Evolutionary conservation across 2,888 invertebrate species (phyloP).

Genomic region (Adelognathus sp.): DNA sequence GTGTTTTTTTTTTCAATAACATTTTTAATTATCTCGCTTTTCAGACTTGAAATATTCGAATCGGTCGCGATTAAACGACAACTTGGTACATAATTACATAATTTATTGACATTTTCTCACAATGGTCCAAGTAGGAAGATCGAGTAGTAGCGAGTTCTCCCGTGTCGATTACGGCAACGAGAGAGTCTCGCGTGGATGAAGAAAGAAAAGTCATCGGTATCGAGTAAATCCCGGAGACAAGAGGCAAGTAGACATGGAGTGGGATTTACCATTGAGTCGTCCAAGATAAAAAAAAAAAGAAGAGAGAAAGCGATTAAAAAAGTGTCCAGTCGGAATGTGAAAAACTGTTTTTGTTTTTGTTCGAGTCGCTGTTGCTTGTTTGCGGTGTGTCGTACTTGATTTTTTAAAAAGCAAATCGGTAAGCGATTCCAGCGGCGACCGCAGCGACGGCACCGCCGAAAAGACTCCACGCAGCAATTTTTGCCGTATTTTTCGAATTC

Average conservation of each 20-base stretch:
- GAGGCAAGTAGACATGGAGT: not conserved
- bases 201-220: not conserved
- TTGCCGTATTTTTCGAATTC: constrained; percentile 67
- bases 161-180: not conserved
- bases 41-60: too few relatives aligned
- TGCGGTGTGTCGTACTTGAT: not conserved
- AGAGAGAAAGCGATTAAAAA: not conserved
- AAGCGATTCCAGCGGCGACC: constrained; percentile 88
- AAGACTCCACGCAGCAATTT: constrained; percentile 86
- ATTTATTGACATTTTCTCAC: constrained; percentile 33
- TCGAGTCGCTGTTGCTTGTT: not conserved
- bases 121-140: constrained; percentile 16
- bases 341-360: not conserved
- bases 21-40: too few relatives aligned
- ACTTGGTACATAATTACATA: constrained; percentile 30
- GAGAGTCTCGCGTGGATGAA: not conserved
- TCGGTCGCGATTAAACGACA: not conserved
- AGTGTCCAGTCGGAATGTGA: constrained; percentile 41
- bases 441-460: constrained; percentile 86
- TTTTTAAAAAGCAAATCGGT: constrained; percentile 83
- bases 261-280: not conserved
- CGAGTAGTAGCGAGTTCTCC: not conserved
- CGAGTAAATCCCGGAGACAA: not conserved
- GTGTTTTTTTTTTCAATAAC: not conserved
- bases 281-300: not conserved